Conservation (phyloP, 2,888 invertebrate genomes). For the Protula sp. region DNA sequence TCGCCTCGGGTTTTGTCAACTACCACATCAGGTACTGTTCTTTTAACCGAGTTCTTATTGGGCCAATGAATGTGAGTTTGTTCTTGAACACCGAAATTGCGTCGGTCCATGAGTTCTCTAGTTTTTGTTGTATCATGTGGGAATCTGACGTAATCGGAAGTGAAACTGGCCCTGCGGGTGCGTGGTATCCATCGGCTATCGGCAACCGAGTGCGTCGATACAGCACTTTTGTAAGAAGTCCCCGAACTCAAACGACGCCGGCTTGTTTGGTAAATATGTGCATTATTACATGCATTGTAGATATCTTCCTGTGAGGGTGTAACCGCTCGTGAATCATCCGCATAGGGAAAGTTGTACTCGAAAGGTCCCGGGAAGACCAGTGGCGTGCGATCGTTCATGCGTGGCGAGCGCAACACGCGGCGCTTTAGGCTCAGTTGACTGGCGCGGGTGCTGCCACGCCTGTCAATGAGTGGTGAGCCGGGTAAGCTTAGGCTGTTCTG, state of each 20-base stretch:
- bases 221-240: background rate
- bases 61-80: background rate
- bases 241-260: constrained; percentile 9
- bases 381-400: constrained; percentile 77
- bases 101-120: background rate
- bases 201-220: background rate
- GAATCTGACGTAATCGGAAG: background rate
- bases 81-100: background rate
- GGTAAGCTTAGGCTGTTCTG: constrained; percentile 95
- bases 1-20: constrained; percentile 47
- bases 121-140: background rate
- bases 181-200: background rate
- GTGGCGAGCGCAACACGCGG: constrained; percentile 7
- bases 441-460: constrained; percentile 67
- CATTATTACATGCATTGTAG: constrained; percentile 6
- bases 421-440: constrained; percentile 63
- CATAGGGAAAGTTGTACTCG: constrained; percentile 71
- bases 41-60: background rate
- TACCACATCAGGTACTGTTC: constrained; percentile 41
- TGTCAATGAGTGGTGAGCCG: constrained; percentile 90
- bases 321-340: constrained; percentile 94
- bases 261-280: background rate
- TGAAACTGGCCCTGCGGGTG: background rate
- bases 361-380: constrained; percentile 87
- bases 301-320: constrained; percentile 90